Percentiles rank a stretch among this genome's conserved stretches.
phyloP scores from a whole-genome alignment of 2,888 invertebrate species.

The Drosophila paramelanica region DNA sequence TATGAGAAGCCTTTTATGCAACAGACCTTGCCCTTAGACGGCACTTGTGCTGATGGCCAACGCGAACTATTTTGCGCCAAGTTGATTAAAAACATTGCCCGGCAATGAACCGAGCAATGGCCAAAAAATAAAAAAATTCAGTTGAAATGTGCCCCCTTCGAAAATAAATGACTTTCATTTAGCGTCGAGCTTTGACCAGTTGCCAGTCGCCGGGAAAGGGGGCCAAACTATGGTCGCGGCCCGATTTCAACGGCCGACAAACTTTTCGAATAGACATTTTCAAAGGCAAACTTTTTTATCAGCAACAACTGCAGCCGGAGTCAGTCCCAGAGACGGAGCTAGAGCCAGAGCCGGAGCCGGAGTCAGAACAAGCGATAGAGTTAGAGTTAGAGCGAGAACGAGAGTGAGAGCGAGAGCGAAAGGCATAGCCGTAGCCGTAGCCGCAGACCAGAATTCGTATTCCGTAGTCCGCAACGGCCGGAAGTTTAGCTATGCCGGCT shows the following conservation, averaged over 20 bases:
- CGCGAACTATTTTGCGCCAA: conserved; percentile 68
- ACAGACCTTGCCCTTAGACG: conserved; percentile 58
- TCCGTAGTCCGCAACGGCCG: conserved; percentile 54
- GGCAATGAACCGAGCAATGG: conserved; percentile 60
- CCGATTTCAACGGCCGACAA: conserved; percentile 49
- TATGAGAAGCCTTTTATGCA: conserved; percentile 35
- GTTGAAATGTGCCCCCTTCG: conserved; percentile 11
- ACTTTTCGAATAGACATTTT: conserved; percentile 81
- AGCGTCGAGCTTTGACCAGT: conserved; percentile 39
- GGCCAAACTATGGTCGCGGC: conserved; percentile 65
- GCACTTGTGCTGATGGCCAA: conserved; percentile 49
- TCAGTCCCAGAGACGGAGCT: conserved; percentile 13
- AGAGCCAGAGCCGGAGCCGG: conserved; percentile 9
- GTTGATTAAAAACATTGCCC: conserved; percentile 75
- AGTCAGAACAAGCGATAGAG: neutral
- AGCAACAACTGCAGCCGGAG: conserved; percentile 56
- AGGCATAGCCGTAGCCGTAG: conserved; percentile 12
- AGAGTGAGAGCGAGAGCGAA: conserved; percentile 6
- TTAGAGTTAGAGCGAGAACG: conserved; percentile 11
- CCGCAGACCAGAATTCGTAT: conserved; percentile 52
- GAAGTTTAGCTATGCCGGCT: conserved; percentile 79
- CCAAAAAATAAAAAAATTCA: conserved; percentile 18
- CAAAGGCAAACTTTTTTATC: conserved; percentile 80
- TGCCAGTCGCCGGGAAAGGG: neutral
- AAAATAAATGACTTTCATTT: conserved; percentile 81